Evolutionary conservation across 2,888 invertebrate genomes (phyloP).

Genomic region (Synergus japonicus): DNA sequence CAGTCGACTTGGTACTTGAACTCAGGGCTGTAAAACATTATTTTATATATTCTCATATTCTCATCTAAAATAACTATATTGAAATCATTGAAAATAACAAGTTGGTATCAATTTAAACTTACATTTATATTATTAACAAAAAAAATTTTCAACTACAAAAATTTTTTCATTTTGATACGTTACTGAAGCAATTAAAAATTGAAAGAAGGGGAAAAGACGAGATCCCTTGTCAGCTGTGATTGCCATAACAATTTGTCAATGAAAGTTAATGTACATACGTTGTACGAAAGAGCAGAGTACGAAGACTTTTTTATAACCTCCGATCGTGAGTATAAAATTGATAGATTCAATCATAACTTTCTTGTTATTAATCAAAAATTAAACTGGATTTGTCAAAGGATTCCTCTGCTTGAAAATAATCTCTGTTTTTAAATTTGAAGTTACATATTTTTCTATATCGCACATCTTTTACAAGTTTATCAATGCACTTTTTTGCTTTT

Average conservation of each 20-base stretch:
- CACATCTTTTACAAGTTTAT: neutral
- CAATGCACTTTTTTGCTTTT: neutral
- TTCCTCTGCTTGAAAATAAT: neutral
- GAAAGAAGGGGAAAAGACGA: neutral
- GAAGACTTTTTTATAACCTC: neutral
- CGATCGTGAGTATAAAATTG: neutral
- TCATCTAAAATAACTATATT: neutral
- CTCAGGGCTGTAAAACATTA: neutral
- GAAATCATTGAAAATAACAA: neutral
- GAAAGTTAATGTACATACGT: slow-evolving; percentile 15
- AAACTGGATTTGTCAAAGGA: neutral
- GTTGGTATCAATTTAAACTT: neutral
- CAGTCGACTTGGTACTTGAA: neutral
- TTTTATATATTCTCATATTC: neutral
- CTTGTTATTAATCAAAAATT: too few relatives aligned
- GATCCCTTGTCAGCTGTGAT: slow-evolving; percentile 25
- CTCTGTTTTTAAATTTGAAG: neutral
- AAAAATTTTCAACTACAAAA: neutral
- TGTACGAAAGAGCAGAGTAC: slow-evolving; percentile 9
- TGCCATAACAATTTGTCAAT: slow-evolving; percentile 33
- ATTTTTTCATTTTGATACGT: neutral
- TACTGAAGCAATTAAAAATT: neutral
- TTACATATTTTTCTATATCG: neutral
- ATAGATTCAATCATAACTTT: neutral
- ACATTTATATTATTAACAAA: neutral